Base-by-base conservation (phyloP, 1,140 invertebrate genomes). In the Drosophila bocqueti region DNA sequence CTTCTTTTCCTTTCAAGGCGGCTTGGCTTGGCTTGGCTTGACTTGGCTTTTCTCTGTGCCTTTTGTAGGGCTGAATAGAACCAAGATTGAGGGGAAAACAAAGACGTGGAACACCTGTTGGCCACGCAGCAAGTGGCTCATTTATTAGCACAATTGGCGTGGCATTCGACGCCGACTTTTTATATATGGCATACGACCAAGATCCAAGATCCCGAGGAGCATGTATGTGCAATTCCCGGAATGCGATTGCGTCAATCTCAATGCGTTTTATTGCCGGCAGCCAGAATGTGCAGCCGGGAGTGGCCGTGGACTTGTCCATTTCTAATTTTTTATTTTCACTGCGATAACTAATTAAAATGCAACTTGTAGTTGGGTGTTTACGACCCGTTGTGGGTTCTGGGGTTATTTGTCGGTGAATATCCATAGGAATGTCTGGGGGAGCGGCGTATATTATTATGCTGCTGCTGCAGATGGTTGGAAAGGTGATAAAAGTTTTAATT, bases 71-170 rank as follows among this genome's bases (percentile, higher is more conserved):
- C 49, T n/a, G 43, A 21, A 13, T 21, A 59, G 50, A 57, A 38
- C 43, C 29, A 31, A 60, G 36, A 43, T 36, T 36, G 26, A n/a
- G 54, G 29, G 52, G 42, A 58, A 59, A 62, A 72, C 69, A 72
- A 65, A 80, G 60, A 66, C 64, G 42, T 42, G 72, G 46, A 52
- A 83, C 73, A 87, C 80, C 84, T 89, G 84, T 83, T 78, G 75
- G 77, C 45, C 49, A 46, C 46, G 61, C 57, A 86, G 75, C 83
- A 82, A 78, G 73, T 87, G 49, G 61, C 60, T 79, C 54, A 73
- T 87, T 83, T 83, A 83, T 77, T 76, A 74, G 72, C 72, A 61
- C 80, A 71, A 80, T 87, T 87, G 83, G 57, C 67, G 42, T 81
- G 69, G 65, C 66, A 79, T 76, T 63, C 49, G 52, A 57, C 31